These are phyloP conservation scores for Propithecus deckenii DNA, from an alignment of 2,797 vertebrate species.

Conservation along the genomic window DNA sequence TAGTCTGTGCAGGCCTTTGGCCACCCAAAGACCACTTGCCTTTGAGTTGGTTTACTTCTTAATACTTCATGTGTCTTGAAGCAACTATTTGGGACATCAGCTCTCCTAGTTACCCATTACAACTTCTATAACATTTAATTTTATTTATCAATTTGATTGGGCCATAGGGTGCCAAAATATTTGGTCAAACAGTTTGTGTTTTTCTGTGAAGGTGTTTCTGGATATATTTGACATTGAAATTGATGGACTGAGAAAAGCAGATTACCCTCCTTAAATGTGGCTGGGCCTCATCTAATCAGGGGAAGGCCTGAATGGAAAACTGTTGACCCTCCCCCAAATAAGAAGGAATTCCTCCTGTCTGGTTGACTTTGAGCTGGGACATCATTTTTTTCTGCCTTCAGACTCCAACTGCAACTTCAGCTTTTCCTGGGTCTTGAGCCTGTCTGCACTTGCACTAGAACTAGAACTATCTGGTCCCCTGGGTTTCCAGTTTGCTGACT, in stretches of 20 bases:
- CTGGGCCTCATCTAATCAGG: neutral
- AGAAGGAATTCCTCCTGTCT: neutral
- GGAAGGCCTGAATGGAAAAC: neutral
- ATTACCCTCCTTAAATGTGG: neutral
- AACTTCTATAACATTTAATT: neutral
- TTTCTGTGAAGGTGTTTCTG: neutral
- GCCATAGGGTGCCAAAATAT: neutral
- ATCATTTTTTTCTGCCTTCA: neutral
- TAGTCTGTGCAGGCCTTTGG: neutral
- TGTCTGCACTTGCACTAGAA: neutral
- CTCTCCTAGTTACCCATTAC: neutral
- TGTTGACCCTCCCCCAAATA: neutral
- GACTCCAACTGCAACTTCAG: neutral
- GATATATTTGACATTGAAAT: neutral
- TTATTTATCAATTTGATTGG: neutral
- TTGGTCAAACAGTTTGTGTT: neutral
- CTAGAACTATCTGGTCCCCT: neutral
- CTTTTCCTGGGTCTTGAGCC: neutral
- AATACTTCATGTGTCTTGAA: neutral
- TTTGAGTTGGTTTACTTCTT: neutral
- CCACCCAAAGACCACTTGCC: neutral
- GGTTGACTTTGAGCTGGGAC: neutral
- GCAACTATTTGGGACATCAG: neutral
- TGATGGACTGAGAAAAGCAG: neutral
- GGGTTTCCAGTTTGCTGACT: neutral